Evolutionary conservation across 1,140 invertebrate species (phyloP).

Genomic region (Megathymus violae): DNA sequence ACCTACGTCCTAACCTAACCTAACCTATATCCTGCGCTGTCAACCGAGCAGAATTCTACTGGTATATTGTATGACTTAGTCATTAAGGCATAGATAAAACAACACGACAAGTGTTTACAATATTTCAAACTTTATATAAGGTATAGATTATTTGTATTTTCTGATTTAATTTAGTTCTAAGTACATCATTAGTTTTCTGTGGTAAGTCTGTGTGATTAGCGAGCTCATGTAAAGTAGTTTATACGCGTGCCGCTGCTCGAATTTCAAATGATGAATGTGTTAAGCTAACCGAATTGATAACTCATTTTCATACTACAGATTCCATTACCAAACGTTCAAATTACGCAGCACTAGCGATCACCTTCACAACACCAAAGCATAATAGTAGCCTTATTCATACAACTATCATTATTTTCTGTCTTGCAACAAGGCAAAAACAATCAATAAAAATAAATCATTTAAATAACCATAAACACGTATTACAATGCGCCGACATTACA

Average conservation of each 20-base stretch:
- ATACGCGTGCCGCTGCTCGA: conserved; percentile 53
- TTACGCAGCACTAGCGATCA: conserved; percentile 77
- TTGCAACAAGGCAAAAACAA: conserved; percentile 82
- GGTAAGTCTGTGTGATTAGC: conserved; percentile 4
- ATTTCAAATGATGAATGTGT: conserved; percentile 63
- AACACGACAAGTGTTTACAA: too few relatives aligned
- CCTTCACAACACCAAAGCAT: conserved; percentile 72
- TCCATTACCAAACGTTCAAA: conserved; percentile 77
- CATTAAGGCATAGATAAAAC: too few relatives aligned
- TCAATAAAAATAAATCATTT: conserved; percentile 84
- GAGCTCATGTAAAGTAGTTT: conserved; percentile 56
- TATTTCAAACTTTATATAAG: conserved; percentile 23
- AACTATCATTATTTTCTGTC: conserved; percentile 82
- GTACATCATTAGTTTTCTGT: conserved; percentile 54
- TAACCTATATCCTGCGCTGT: too few relatives aligned
- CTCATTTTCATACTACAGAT: conserved; percentile 78
- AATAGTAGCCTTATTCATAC: conserved; percentile 78
- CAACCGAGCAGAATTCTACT: too few relatives aligned
- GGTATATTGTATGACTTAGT: too few relatives aligned
- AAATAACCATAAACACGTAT: conserved; percentile 83
- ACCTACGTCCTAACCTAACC: too few relatives aligned
- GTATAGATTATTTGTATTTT: too few relatives aligned
- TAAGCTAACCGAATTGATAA: conserved; percentile 70
- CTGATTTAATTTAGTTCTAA: conserved; percentile 35
- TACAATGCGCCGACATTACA: conserved; percentile 82